Evolutionary conservation across 2,888 invertebrate species (phyloP), one percentile per base, ranked within the genome.

Genomic region (Harpalus rufipes): DNA sequence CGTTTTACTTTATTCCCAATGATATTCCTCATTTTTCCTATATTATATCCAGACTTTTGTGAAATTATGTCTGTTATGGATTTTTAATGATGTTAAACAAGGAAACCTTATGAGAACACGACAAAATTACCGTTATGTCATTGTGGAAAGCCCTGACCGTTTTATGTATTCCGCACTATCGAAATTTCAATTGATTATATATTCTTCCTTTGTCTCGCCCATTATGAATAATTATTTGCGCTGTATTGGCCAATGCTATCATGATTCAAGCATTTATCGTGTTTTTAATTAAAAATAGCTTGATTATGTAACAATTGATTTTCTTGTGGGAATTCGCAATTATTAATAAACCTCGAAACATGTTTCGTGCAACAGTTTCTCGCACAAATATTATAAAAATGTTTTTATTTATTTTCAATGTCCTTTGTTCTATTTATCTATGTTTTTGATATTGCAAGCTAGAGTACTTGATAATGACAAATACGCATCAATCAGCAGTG

Each of bases 101-200:
- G 12, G 44, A 51, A 51, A 14, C 39, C 32, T 68, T n/a, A 14
- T 32, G 39, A 21, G 39, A 65, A 65, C 25, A 12, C 59, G 18
- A 25, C n/a, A 14, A 76, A 78, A 58, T 32, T 41, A 78, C 78
- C 78, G 78, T 78, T 78, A 78, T 78, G 78, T 58, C 78, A 78
- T 78, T 56, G 7, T 78, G 78, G 78, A 58, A 78, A 78, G 78
- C 18, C 74, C 72, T 65, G 41, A 72, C 72, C 18, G n/a, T 51
- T 59, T 39, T 68, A 68, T 39, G 68, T 63, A 25, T 63, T 63
- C 63, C 5, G 12, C 21, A 21, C 68, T 16, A 68, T 32, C 68
- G n/a, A 39, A 68, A 68, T 63, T 16, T 12, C 7, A 21, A 63
- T 63, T 63, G 10, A 63, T 63, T 63, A 63, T 21, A 63, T 68